Evolutionary conservation across 2,113 vertebrate species (phyloP), one percentile per base, ranked within the genome.

Genomic region (Lagopus muta): DNA sequence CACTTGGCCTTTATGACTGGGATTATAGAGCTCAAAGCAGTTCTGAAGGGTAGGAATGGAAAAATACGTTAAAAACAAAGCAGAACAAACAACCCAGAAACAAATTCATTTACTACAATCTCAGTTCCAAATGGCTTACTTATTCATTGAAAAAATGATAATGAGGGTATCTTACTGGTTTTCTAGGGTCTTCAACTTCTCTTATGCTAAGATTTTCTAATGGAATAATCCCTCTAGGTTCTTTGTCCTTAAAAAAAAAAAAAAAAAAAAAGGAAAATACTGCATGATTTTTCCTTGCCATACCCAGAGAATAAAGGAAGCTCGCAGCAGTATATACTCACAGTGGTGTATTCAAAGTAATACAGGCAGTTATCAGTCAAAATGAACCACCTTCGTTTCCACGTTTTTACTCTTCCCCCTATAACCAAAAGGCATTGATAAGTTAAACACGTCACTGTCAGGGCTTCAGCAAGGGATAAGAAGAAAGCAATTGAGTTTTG

Each of bases 361-460:
- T 99, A 99, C 62, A 99, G 98, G 97, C 99, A 99, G 96, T 99
- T 99, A 97, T 99, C 99, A 0, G 99, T 99, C 92, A 99, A 97
- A 92, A 99, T 99, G 95, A 99, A 99, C 99, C 99, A 99, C 34
- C 99, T 98, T 72, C 99, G 98, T 95, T 99, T 99, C 99, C 99
- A 99, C 4, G 99, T 99, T 97, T 99, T 99, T 86, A 99, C 99
- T 61, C 99, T 97, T 85, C 99, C 99, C 4, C 99, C 99, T 99
- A 92, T 19, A 91, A 93, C 82, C 76, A 97, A 80, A 98, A 95
- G 80, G 82, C 30, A 88, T 3, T 3, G 67, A 21, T 64, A 65
- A 90, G 82, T 96, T 75, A 94, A 50, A 80, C 0, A 0, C 2
- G 73, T 58, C 45, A 32, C 66, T 40, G 20, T 22, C 77, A 73